These are phyloP conservation scores for Cavia aperea DNA, from an alignment of 2,113 vertebrate species.

Conservation along the genomic window DNA sequence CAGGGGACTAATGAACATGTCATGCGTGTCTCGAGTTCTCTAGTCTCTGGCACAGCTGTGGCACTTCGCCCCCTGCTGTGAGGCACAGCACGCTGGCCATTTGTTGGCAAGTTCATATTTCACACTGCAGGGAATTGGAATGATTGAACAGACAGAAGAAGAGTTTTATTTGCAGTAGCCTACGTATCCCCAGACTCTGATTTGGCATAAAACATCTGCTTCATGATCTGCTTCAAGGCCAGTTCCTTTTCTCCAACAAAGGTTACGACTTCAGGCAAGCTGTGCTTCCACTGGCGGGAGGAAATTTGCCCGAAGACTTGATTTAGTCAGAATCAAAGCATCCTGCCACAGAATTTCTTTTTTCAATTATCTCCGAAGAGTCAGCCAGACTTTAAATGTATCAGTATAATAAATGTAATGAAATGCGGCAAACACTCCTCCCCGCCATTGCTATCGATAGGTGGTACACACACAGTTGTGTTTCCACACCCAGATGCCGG, in stretches of 20 bases:
- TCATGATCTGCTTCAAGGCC: conserved; percentile 82
- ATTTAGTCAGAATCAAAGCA: conserved; percentile 77
- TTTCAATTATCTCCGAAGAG: conserved; percentile 74
- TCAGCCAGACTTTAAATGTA: conserved; percentile 63
- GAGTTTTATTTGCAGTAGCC: conserved; percentile 78
- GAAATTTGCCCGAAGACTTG: conserved; percentile 75
- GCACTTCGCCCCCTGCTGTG: conserved; percentile 70
- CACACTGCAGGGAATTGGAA: conserved; percentile 77
- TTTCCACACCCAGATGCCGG: not conserved
- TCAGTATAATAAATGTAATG: conserved; percentile 64
- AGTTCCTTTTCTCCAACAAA: conserved; percentile 74
- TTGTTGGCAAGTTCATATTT: conserved; percentile 83
- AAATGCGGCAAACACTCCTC: conserved; percentile 51
- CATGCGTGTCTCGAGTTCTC: conserved; percentile 63
- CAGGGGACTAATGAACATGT: conserved; percentile 73
- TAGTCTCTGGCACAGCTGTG: conserved; percentile 72
- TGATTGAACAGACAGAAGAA: conserved; percentile 78
- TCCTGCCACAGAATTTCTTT: conserved; percentile 72
- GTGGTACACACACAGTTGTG: not conserved
- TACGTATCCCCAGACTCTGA: conserved; percentile 77
- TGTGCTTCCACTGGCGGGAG: conserved; percentile 68
- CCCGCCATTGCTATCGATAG: not conserved
- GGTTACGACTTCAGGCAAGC: conserved; percentile 80
- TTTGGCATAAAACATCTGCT: conserved; percentile 88
- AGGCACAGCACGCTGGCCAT: conserved; percentile 67